These are phyloP conservation scores for Drosophila histrio DNA, from an alignment of 2,888 invertebrate species.

Conservation along the genomic window DNA sequence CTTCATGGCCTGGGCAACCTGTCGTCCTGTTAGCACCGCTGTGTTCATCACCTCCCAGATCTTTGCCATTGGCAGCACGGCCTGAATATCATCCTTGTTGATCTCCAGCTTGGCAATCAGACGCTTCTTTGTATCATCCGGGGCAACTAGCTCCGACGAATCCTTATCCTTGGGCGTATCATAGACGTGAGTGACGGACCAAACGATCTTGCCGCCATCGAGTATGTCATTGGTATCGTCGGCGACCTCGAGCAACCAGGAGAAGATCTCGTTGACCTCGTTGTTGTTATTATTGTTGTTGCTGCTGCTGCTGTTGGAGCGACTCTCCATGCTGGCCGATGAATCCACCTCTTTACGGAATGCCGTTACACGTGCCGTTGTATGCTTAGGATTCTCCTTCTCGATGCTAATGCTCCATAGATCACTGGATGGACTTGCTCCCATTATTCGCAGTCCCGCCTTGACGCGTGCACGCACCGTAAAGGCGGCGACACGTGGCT, in stretches of 20 bases:
- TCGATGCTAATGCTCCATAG: slow-evolving; percentile 96
- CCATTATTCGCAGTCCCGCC: slow-evolving; percentile 93
- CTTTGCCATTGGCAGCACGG: slow-evolving; percentile 97
- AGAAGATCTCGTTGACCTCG: slow-evolving; percentile 91
- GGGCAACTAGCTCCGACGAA: slow-evolving; percentile 72
- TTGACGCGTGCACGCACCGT: slow-evolving; percentile 96
- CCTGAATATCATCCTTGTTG: slow-evolving; percentile 96
- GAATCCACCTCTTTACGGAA: slow-evolving; percentile 86
- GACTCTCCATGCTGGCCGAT: slow-evolving; percentile 43
- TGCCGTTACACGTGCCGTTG: slow-evolving; percentile 94
- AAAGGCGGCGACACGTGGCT: slow-evolving; percentile 90
- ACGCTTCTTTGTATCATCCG: slow-evolving; percentile 86
- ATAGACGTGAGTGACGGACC: slow-evolving; percentile 91
- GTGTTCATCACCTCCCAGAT: slow-evolving; percentile 98
- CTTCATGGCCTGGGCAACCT: slow-evolving; percentile 97
- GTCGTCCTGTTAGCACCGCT: slow-evolving; percentile 96
- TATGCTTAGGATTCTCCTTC: slow-evolving; percentile 91
- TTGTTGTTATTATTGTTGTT: slow-evolving; percentile 63
- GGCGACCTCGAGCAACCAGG: slow-evolving; percentile 95
- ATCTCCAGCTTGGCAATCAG: slow-evolving; percentile 93
- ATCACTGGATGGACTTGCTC: slow-evolving; percentile 90
- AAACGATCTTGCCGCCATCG: slow-evolving; percentile 93
- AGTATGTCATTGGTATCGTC: slow-evolving; percentile 91
- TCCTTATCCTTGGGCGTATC: slow-evolving; percentile 85
- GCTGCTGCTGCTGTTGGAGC: slow-evolving; percentile 26